Percentiles rank a stretch among this genome's conserved stretches.
phyloP scores from a whole-genome alignment of 2,797 vertebrate genomes.

The Sebastes cheni region DNA sequence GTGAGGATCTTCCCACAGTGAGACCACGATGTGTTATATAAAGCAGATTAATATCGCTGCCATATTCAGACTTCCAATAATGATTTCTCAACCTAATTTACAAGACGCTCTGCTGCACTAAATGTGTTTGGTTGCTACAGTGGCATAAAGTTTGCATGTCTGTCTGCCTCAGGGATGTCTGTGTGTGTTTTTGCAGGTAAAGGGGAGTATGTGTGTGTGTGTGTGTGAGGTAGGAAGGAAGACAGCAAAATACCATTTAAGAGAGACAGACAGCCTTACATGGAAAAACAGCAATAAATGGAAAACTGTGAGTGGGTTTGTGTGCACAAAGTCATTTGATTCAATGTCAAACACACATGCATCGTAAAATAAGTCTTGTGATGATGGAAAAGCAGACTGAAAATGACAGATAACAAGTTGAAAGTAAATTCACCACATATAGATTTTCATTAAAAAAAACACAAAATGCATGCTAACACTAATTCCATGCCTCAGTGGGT shows the following conservation, averaged over 20 bases:
- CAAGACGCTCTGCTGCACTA: not conserved
- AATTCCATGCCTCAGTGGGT: slow-evolving; percentile 35
- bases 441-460: not conserved
- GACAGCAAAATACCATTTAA: not conserved
- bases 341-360: not conserved
- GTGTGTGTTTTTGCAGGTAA: not conserved
- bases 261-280: not conserved
- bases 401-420: not conserved
- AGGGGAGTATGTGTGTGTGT: not conserved
- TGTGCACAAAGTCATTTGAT: not conserved
- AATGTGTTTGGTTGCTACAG: not conserved
- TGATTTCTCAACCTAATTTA: slow-evolving; percentile 55
- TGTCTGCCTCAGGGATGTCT: not conserved
- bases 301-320: not conserved
- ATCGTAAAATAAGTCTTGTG: not conserved
- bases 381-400: not conserved
- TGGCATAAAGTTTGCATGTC: not conserved
- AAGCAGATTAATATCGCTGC: slow-evolving; percentile 59
- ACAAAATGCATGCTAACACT: slow-evolving; percentile 15
- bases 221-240: not conserved
- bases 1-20: slow-evolving; percentile 71
- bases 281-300: not conserved
- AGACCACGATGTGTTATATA: slow-evolving; percentile 39
- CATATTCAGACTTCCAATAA: slow-evolving; percentile 53
- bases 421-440: not conserved